A percentile compares a stretch with the other conserved stretches of the same genome.
phyloP scores from a whole-genome alignment of 64 coral and sea anemone species.

The Pocillopora verrucosa region DNA sequence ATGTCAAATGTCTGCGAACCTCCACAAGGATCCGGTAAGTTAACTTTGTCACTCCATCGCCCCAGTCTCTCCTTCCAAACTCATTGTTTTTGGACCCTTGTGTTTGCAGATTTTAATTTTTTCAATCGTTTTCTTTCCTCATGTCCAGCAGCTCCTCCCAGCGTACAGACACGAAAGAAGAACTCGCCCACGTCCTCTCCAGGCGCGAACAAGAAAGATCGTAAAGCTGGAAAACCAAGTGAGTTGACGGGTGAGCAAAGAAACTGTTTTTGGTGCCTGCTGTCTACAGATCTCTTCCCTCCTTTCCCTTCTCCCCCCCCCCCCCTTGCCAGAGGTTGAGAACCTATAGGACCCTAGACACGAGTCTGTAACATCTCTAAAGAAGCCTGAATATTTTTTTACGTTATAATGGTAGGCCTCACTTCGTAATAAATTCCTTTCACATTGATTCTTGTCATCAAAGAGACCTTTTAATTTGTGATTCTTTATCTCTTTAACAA shows the following conservation, averaged over 20 bases:
- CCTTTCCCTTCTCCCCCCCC: background rate
- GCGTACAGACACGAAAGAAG: conserved; percentile 61
- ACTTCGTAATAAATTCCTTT: too few species aligned
- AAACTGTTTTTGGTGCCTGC: background rate
- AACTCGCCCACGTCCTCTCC: conserved; percentile 62
- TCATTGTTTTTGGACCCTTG: background rate
- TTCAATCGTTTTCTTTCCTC: background rate
- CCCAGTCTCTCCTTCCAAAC: background rate
- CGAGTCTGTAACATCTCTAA: background rate
- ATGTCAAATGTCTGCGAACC: conserved; percentile 85
- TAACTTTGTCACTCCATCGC: background rate
- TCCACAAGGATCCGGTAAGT: conserved; percentile 76
- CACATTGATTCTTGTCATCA: too few species aligned
- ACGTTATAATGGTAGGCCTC: too few species aligned
- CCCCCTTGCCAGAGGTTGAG: background rate
- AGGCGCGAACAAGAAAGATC: conserved; percentile 40
- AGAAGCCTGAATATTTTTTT: background rate
- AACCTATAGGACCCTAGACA: background rate
- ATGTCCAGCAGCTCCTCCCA: conserved; percentile 40
- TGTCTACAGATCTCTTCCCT: background rate
- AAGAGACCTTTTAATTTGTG: too few species aligned
- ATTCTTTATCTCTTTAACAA: too few species aligned
- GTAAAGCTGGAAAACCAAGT: conserved; percentile 40
- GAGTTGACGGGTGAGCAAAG: conserved; percentile 15
- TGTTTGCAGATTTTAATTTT: background rate